Base-by-base conservation (phyloP, 2,888 invertebrate genomes). In the Drosophila buzzatii region DNA sequence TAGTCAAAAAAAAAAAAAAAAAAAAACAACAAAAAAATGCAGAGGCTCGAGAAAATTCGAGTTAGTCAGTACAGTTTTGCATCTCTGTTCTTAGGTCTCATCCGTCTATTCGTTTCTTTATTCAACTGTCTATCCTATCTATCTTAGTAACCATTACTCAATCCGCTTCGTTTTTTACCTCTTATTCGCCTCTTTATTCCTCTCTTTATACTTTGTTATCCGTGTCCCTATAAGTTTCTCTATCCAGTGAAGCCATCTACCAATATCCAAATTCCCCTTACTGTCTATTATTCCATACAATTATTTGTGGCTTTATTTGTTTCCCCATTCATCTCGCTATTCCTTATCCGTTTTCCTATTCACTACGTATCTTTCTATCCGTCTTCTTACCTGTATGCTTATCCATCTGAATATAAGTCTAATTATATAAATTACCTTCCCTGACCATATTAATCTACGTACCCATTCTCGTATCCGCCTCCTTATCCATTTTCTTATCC, bases 31-130 rank as follows among this genome's bases (percentile, higher is more conserved):
- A n/a, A n/a, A n/a, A n/a, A n/a, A n/a, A n/a, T n/a, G n/a, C n/a
- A n/a, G n/a, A n/a, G n/a, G 7, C 3, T 20, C 8, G 23, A 45
- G 4, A 23, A 23, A 23, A 23, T 45, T 23, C 2, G 7, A 6
- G 0, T 1, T 1, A 7, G 0, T 1, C 1, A 7, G 12, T 23
- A 23, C 3, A n/a, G n/a, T n/a, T n/a, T n/a, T 45, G 14, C 8
- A 20, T 45, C 3, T 14, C 14, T 23, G 12, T 20, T 20, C 6
- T 18, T 20, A 8, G 9, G 16, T 6, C 41, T 9, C 18, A 9
- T 9, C 9, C 2, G 5, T 10, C 18, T n/a, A 41, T n/a, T 7
- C n/a, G 8, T 41, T n/a, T 44, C 27, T 1, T 2, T 3, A 23
- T 4, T 23, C 23, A 23, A 0, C 23, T 23, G 23, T 23, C 23